Evolutionary conservation across 2,113 vertebrate genomes (phyloP), one percentile per base, ranked within the genome.

Genomic region (Alouatta palliata): DNA sequence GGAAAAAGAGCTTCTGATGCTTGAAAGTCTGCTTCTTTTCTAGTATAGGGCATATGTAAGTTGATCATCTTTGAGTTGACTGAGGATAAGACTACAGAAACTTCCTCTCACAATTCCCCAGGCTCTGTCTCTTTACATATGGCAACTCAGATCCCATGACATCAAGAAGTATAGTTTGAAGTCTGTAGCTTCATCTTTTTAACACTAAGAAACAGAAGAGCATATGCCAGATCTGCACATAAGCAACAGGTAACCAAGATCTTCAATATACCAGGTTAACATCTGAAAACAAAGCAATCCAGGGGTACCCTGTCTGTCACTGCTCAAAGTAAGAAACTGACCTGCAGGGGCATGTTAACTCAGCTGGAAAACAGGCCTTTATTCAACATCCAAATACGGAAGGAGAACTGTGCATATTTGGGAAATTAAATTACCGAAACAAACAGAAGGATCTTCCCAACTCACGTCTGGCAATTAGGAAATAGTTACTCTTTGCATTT

Each of bases 361-460:
- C 68, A 71, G 25, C 37, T 83, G 52, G 45, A 40, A 86, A 94
- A 61, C 3, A 5, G 49, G 32, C 13, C 20, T 93, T 83, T 91
- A 85, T 86, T 86, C 61, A 83, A 3, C 54, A 49, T 40, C 87
- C 40, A 92, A 96, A 95, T n/a, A 6, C 58, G 88, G 27, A 73
- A 68, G 56, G 27, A 85, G 52, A 86, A 54, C 19, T 32, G 32
- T 73, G 47, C 2, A 45, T 52, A 88, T 85, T 11, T 73, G 52
- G 77, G 20, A 54, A 94, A 96, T 94, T 79, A 68, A 95, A 96
- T 94, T 79, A 71, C 27, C 45, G 35, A 90, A 92, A 85, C 70
- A 89, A 93, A 75, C n/a, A 93, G 66, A 96, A 95, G 68, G 45
- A n/a, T 83, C 54, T 86, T 52, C 58, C 81, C 30, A 87, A 27